These are phyloP conservation scores for Drosophila neonasuta DNA, from an alignment of 2,888 invertebrate genomes.

Conservation along the genomic window DNA sequence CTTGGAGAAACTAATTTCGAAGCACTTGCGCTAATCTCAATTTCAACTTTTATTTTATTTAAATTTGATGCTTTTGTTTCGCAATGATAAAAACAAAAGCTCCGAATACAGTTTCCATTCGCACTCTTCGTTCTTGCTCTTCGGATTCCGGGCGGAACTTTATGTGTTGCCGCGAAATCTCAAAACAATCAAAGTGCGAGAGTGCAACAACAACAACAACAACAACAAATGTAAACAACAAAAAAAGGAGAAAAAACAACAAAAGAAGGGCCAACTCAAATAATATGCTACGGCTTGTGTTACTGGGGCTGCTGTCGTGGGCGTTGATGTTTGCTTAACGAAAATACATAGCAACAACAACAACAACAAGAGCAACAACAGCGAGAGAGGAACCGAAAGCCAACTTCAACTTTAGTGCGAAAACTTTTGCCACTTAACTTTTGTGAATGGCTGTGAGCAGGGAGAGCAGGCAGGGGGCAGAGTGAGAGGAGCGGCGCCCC, in stretches of 20 bases:
- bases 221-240: constrained; percentile 13
- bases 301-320: constrained; percentile 56
- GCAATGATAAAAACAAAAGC: constrained; percentile 58
- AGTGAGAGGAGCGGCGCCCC: constrained; percentile 27
- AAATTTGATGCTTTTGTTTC: constrained; percentile 62
- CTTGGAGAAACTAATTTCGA: constrained; percentile 64
- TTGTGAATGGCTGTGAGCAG: constrained; percentile 47
- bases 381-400: constrained; percentile 38
- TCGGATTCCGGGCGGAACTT: constrained; percentile 51
- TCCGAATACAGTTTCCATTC: constrained; percentile 19
- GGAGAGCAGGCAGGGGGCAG: background rate
- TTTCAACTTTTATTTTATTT: constrained; percentile 74
- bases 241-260: constrained; percentile 18
- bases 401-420: constrained; percentile 77
- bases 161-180: constrained; percentile 73
- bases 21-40: constrained; percentile 68
- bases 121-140: background rate
- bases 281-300: constrained; percentile 56
- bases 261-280: constrained; percentile 60
- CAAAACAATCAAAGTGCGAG: constrained; percentile 73
- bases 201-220: constrained; percentile 46
- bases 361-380: constrained; percentile 21
- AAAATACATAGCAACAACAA: constrained; percentile 55
- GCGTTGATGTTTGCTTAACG: constrained; percentile 73
- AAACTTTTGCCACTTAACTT: constrained; percentile 77